Evolutionary conservation across 2,888 invertebrate species (phyloP).

Genomic region (Drosophila basisetae): DNA sequence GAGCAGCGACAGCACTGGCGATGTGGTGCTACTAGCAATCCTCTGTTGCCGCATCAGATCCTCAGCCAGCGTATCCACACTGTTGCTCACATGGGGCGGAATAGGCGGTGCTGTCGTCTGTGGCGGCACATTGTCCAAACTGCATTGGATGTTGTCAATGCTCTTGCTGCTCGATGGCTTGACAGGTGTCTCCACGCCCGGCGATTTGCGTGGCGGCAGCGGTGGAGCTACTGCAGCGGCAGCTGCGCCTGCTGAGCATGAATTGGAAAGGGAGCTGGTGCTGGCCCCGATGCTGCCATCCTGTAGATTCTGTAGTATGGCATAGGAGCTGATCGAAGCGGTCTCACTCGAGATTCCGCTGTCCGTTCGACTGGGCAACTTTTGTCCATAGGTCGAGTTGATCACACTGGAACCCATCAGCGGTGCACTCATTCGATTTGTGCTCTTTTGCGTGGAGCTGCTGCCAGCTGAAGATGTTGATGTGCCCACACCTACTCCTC

Average conservation of each 20-base stretch:
- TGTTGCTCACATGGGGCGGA: constrained; percentile 82
- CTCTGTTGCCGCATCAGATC: constrained; percentile 82
- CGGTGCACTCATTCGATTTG: constrained; percentile 85
- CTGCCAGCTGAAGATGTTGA: constrained; percentile 33
- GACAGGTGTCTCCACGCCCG: constrained; percentile 80
- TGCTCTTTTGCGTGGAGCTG: constrained; percentile 76
- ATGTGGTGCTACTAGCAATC: constrained; percentile 68
- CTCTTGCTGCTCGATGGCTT: constrained; percentile 72
- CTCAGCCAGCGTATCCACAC: constrained; percentile 81
- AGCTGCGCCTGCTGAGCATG: constrained; percentile 13
- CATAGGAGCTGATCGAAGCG: constrained; percentile 79
- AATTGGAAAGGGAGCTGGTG: constrained; percentile 17
- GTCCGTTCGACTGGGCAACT: constrained; percentile 71
- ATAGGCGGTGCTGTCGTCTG: constrained; percentile 85
- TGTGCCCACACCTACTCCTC: constrained; percentile 21
- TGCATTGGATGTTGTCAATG: constrained; percentile 82
- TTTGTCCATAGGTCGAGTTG: constrained; percentile 72
- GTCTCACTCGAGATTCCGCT: constrained; percentile 70
- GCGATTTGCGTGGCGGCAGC: constrained; percentile 87
- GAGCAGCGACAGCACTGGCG: constrained; percentile 73
- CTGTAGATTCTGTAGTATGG: constrained; percentile 82
- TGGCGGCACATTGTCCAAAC: constrained; percentile 79
- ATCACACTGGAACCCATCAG: constrained; percentile 77
- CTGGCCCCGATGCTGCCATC: constrained; percentile 49
- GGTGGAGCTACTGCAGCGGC: constrained; percentile 85